Evolutionary conservation across 2,888 invertebrate species (phyloP).

Genomic region (Caenorhabditis sp.): DNA sequence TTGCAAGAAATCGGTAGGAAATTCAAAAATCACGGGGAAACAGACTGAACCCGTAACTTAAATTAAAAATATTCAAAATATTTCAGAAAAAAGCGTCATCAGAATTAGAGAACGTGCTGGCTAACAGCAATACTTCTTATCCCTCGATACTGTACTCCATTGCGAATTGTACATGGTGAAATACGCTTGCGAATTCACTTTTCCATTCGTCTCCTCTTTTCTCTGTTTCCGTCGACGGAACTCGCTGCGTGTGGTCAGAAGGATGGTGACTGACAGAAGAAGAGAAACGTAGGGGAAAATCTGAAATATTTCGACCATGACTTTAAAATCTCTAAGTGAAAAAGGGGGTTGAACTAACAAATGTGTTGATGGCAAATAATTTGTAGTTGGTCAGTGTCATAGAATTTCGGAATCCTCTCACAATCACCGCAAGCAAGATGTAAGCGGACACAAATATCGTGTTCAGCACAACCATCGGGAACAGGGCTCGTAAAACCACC

Average conservation of each 20-base stretch:
- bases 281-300: slow-evolving; percentile 52
- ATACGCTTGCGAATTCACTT: slow-evolving; percentile 27
- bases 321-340: background rate
- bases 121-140: background rate
- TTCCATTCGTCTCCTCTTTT: slow-evolving; percentile 16
- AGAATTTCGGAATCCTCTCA: slow-evolving; percentile 21
- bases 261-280: slow-evolving; percentile 35
- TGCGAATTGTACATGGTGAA: slow-evolving; percentile 47
- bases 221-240: slow-evolving; percentile 22
- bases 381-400: slow-evolving; percentile 31
- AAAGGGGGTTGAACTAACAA: slow-evolving; percentile 13
- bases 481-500: slow-evolving; percentile 41
- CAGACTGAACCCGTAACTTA: too few species aligned
- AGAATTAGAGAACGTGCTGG: too few species aligned
- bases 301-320: slow-evolving; percentile 22
- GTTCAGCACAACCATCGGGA: slow-evolving; percentile 49
- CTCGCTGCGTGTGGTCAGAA: slow-evolving; percentile 31
- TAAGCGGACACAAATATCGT: slow-evolving; percentile 38
- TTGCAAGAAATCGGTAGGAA: too few species aligned
- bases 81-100: too few species aligned
- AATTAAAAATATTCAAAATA: too few species aligned
- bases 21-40: too few species aligned
- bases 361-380: slow-evolving; percentile 44
- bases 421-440: slow-evolving; percentile 36
- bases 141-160: slow-evolving; percentile 28